phyloP scores from a whole-genome alignment of 2,113 vertebrate genomes.

The Pristiophorus japonicus region DNA sequence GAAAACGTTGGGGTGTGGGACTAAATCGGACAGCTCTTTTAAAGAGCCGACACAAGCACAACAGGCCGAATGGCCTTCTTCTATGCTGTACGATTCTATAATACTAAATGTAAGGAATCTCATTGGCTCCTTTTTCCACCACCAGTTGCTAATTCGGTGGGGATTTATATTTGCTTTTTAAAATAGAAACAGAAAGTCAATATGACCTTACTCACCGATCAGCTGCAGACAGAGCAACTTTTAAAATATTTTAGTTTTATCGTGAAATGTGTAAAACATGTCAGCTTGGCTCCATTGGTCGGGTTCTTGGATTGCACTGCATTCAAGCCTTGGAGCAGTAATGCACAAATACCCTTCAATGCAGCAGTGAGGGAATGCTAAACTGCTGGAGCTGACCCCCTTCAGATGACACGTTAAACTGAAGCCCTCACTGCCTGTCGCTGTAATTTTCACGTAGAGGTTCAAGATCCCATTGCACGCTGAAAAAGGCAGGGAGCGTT shows the following conservation, averaged over 20 bases:
- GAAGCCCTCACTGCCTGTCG: not conserved
- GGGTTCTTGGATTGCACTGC: not conserved
- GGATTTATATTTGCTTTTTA: not conserved
- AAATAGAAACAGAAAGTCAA: not conserved
- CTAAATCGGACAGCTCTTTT: constrained; percentile 52
- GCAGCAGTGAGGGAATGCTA: not conserved
- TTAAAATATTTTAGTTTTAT: not conserved
- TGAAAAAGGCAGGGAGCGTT: not conserved
- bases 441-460: not conserved
- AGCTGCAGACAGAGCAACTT: not conserved
- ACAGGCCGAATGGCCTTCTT: not conserved
- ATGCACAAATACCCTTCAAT: not conserved
- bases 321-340: not conserved
- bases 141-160: not conserved
- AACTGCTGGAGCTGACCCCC: not conserved
- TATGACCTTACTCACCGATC: not conserved
- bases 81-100: too few relatives aligned
- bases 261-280: not conserved
- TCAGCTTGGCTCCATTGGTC: not conserved
- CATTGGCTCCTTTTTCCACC: not conserved
- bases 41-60: not conserved
- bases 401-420: not conserved
- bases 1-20: constrained; percentile 49
- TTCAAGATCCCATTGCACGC: not conserved
- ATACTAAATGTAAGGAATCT: not conserved